These are phyloP conservation scores for Clostera curtula DNA, from an alignment of 2,888 invertebrate species.

Conservation along the genomic window DNA sequence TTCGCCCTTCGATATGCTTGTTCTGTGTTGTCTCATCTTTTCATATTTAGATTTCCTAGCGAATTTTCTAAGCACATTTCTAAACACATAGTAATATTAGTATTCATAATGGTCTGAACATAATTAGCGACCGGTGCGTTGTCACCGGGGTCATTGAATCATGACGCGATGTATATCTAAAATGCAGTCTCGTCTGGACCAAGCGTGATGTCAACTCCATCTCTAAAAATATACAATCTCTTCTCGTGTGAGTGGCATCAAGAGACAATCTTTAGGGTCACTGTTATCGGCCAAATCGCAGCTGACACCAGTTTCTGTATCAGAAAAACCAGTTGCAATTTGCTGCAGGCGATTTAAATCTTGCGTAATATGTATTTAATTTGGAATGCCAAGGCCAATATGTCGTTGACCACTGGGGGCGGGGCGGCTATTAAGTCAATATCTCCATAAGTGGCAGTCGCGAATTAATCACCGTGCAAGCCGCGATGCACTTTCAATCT, in stretches of 20 bases:
- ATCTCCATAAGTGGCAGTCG: conserved; percentile 55
- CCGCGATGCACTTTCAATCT: conserved; percentile 64
- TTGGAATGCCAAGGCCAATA: conserved; percentile 45
- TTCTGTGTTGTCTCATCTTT: no score
- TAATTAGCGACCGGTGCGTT: conserved; percentile 22
- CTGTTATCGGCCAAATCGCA: conserved; percentile 36
- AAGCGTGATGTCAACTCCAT: conserved; percentile 29
- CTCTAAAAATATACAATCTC: conserved; percentile 24
- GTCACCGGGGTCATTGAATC: conserved; percentile 32
- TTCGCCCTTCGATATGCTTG: no score
- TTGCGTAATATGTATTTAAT: conserved; percentile 54
- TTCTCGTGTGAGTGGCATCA: conserved; percentile 28
- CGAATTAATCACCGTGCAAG: conserved; percentile 56
- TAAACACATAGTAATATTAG: no score
- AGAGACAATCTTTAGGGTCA: conserved; percentile 14
- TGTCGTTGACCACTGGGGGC: conserved; percentile 47
- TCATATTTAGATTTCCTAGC: no score
- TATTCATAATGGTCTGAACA: no score
- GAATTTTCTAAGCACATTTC: no score
- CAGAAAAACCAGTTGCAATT: conserved; percentile 56
- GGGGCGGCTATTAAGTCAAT: conserved; percentile 52
- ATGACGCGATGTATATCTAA: conserved; percentile 30
- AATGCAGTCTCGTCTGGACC: conserved; percentile 31
- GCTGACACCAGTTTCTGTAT: conserved; percentile 39
- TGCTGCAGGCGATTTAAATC: conserved; percentile 46